Evolutionary conservation across 1,140 invertebrate genomes (phyloP).

Genomic region (Drosophila parvula): DNA sequence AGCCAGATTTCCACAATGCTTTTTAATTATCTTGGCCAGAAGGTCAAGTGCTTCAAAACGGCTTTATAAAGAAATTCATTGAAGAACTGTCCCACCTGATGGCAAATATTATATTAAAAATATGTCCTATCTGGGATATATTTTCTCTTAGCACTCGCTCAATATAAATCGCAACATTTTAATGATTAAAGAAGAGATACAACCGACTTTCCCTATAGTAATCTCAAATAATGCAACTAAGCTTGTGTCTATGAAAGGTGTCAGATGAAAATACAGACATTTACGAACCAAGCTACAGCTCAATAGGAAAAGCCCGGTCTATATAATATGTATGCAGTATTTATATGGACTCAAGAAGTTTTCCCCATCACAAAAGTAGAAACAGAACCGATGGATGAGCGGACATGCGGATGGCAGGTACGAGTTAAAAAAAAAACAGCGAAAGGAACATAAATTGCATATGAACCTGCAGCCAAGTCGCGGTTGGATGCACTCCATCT

Average conservation of each 20-base stretch:
- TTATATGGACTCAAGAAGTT: slow-evolving; percentile 6
- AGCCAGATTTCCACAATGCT: too few species aligned
- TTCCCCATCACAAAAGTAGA: slow-evolving; percentile 32
- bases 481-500: slow-evolving; percentile 53
- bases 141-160: too few species aligned
- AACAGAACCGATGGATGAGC: slow-evolving; percentile 28
- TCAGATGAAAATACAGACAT: slow-evolving; percentile 3
- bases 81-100: too few species aligned
- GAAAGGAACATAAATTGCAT: slow-evolving; percentile 62
- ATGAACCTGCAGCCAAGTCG: slow-evolving; percentile 51
- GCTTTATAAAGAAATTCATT: too few species aligned
- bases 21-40: too few species aligned
- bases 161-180: too few species aligned
- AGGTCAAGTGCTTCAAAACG: too few species aligned
- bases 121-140: too few species aligned
- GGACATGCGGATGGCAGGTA: slow-evolving; percentile 19
- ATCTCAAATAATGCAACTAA: background rate
- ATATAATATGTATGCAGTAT: background rate
- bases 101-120: too few species aligned
- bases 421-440: slow-evolving; percentile 25
- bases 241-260: background rate
- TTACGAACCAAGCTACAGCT: slow-evolving; percentile 7
- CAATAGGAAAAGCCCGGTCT: slow-evolving; percentile 21
- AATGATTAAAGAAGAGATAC: too few species aligned
- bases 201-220: too few species aligned